These are phyloP conservation scores for Perodicticus potto DNA, from an alignment of 2,797 vertebrate species.

Conservation along the genomic window DNA sequence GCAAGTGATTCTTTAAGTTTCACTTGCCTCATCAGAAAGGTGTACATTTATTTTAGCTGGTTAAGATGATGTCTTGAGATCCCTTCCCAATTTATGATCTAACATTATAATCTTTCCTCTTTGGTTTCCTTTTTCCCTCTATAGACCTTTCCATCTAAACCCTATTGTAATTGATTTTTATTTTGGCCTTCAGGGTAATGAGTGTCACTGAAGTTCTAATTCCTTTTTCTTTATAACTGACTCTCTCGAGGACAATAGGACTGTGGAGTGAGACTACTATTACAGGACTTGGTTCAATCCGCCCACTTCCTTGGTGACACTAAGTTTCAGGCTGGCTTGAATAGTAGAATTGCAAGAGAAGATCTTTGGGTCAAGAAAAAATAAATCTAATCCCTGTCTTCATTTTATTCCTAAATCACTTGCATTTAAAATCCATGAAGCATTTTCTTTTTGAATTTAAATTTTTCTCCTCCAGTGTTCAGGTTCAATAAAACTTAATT, in stretches of 20 bases:
- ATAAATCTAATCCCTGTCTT: slow-evolving; percentile 41
- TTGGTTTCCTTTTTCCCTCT: slow-evolving; percentile 37
- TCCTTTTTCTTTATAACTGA: slow-evolving; percentile 56
- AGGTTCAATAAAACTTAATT: slow-evolving; percentile 66
- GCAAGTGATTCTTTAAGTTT: slow-evolving; percentile 32
- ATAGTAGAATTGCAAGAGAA: slow-evolving; percentile 56
- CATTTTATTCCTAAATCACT: slow-evolving; percentile 55
- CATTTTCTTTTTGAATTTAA: slow-evolving; percentile 72
- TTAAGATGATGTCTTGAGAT: slow-evolving; percentile 46
- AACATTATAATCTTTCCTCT: slow-evolving; percentile 50
- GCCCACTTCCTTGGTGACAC: slow-evolving; percentile 2
- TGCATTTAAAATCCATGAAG: slow-evolving; percentile 45
- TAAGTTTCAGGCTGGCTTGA: slow-evolving; percentile 28
- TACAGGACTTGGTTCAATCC: background rate
- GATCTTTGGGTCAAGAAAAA: slow-evolving; percentile 10
- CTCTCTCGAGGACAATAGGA: background rate
- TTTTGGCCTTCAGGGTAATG: slow-evolving; percentile 56
- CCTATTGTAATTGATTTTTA: slow-evolving; percentile 57
- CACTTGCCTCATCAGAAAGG: slow-evolving; percentile 35
- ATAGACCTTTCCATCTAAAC: slow-evolving; percentile 60
- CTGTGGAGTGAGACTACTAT: background rate
- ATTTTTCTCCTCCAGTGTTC: slow-evolving; percentile 67
- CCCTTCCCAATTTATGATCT: slow-evolving; percentile 48
- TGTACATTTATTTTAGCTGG: slow-evolving; percentile 33
- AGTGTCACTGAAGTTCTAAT: slow-evolving; percentile 29